These are phyloP conservation scores for Propithecus coquereli DNA, from an alignment of 2,113 vertebrate genomes.

Conservation along the genomic window DNA sequence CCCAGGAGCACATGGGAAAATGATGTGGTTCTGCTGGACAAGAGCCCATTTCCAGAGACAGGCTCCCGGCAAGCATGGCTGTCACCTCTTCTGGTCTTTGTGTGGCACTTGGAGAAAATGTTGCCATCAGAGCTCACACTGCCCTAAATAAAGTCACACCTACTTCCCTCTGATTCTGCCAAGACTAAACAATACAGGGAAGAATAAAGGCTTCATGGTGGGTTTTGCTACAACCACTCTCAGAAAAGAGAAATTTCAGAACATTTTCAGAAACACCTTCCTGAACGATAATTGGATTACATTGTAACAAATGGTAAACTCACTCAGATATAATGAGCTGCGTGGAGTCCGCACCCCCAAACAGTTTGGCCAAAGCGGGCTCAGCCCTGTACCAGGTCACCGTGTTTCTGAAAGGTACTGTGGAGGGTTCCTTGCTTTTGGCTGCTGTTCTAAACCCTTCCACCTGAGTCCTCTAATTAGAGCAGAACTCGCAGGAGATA, in stretches of 20 bases:
- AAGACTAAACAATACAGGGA: not conserved
- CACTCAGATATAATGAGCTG: not conserved
- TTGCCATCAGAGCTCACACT: not conserved
- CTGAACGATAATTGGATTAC: not conserved
- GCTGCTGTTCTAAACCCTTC: not conserved
- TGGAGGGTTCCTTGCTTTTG: not conserved
- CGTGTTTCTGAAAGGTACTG: not conserved
- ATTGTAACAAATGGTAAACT: not conserved
- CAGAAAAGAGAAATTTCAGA: not conserved
- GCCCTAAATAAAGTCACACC: not conserved
- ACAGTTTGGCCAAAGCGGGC: not conserved
- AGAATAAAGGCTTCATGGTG: not conserved
- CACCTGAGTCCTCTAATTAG: not conserved
- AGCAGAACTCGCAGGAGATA: not conserved
- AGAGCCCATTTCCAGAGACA: not conserved
- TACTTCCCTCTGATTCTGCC: not conserved
- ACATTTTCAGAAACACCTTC: not conserved
- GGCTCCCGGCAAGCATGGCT: not conserved
- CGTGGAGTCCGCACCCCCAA: not conserved
- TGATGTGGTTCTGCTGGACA: accelerated
- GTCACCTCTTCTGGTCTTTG: not conserved
- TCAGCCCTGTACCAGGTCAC: not conserved
- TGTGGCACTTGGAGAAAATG: not conserved
- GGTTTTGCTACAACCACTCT: not conserved
- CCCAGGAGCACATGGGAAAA: not conserved